Percentiles rank a stretch among this genome's conserved stretches.
These are phyloP conservation scores for Eulemur mongoz DNA, from an alignment of 2,797 vertebrate species.

Conservation along the genomic window DNA sequence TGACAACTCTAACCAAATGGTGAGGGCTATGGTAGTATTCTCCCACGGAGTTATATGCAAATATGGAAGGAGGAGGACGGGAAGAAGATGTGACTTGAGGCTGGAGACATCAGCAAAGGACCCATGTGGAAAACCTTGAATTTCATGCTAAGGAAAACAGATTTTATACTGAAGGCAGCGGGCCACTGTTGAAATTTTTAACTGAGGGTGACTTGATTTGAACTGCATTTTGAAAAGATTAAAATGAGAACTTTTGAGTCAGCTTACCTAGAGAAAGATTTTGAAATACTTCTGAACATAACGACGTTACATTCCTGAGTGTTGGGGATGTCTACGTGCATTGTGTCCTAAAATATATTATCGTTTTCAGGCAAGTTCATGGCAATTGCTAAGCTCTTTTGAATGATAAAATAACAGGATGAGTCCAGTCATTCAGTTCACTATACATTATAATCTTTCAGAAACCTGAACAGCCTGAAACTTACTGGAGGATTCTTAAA, in stretches of 20 bases:
- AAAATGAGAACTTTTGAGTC: neutral
- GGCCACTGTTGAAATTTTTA: neutral
- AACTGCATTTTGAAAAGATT: constrained; percentile 9
- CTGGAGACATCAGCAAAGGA: neutral
- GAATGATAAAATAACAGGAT: neutral
- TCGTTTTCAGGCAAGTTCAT: neutral
- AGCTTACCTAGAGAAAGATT: neutral
- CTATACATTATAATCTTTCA: neutral
- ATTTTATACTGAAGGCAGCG: neutral
- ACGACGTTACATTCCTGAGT: neutral
- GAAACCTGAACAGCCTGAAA: neutral
- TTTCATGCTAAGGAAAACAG: neutral
- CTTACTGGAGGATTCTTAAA: neutral
- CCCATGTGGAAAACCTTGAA: neutral
- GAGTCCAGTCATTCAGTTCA: neutral
- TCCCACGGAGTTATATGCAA: neutral
- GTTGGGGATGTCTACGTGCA: neutral
- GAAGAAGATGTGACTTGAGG: neutral
- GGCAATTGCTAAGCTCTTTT: neutral
- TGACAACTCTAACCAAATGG: accelerated
- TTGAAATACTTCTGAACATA: neutral
- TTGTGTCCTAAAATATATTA: neutral
- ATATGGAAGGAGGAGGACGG: accelerated
- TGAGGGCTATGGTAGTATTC: neutral
- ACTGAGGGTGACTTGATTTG: neutral